phyloP scores from a whole-genome alignment of 2,797 vertebrate species.

The Myotis pilosus region DNA sequence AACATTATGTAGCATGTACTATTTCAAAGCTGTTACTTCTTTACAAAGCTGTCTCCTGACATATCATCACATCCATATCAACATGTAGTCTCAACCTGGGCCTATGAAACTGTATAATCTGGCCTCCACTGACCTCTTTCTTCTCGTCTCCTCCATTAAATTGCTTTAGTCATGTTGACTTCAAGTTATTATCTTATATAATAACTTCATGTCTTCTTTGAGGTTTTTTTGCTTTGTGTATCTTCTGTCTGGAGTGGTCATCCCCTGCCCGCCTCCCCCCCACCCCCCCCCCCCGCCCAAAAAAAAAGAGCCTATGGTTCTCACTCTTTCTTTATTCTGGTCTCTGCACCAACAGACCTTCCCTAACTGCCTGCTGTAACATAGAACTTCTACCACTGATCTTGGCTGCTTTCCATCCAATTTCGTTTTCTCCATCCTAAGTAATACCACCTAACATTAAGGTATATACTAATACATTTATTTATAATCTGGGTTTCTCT shows the following conservation, averaged over 20 bases:
- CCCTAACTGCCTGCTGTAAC: fast-evolving
- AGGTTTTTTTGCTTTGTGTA: neutral
- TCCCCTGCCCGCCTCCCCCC: too few species aligned
- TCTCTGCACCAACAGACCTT: neutral
- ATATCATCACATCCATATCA: neutral
- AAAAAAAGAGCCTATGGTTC: neutral
- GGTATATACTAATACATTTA: neutral
- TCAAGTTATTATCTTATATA: neutral
- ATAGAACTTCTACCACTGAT: neutral
- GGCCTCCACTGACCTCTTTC: neutral
- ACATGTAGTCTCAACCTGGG: neutral
- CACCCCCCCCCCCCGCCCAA: too few species aligned
- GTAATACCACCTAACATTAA: neutral
- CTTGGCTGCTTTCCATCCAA: neutral
- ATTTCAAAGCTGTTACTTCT: neutral
- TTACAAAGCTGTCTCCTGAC: neutral
- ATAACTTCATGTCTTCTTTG: neutral
- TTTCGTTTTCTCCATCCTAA: neutral
- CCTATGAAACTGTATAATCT: neutral
- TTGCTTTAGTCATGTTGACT: neutral
- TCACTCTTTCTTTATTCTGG: neutral
- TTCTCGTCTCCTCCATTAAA: neutral
- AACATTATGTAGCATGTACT: neutral
- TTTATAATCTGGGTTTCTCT: neutral
- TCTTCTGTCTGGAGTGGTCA: neutral